phyloP scores from a whole-genome alignment of 2,888 invertebrate genomes.

The Polia nebulosa region DNA sequence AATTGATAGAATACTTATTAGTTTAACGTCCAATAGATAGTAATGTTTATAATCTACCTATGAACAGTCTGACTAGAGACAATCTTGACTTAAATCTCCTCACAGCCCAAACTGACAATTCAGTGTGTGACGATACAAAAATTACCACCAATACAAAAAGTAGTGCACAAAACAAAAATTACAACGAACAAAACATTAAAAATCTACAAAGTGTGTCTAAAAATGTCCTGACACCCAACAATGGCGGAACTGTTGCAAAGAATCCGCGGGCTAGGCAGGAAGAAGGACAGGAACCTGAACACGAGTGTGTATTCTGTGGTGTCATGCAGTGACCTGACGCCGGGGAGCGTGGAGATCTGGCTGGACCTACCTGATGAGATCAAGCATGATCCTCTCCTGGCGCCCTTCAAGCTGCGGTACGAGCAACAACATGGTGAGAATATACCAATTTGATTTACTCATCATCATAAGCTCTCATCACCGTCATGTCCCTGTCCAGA shows the following conservation, averaged over 20 bases:
- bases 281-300: conserved; percentile 59
- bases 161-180: not conserved
- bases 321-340: conserved; percentile 91
- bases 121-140: not conserved
- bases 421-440: conserved; percentile 87
- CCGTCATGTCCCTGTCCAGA: too few species aligned
- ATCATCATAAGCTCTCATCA: too few species aligned
- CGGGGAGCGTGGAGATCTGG: conserved; percentile 92
- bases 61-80: not conserved
- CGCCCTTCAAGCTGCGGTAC: conserved; percentile 91
- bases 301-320: conserved; percentile 86
- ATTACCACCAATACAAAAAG: not conserved
- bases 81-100: not conserved
- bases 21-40: too few species aligned
- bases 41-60: not conserved
- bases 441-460: not conserved
- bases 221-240: conserved; percentile 57
- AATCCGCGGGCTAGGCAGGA: conserved; percentile 58
- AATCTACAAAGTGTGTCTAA: conserved; percentile 7
- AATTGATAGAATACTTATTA: too few species aligned
- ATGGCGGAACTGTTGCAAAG: conserved; percentile 74
- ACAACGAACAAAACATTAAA: not conserved
- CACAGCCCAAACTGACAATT: not conserved
- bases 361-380: conserved; percentile 92
- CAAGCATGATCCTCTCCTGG: conserved; percentile 92